Evolutionary conservation across 2,888 invertebrate genomes (phyloP), one percentile per base, ranked within the genome.

Genomic region (Stenchaetothrips biformis): DNA sequence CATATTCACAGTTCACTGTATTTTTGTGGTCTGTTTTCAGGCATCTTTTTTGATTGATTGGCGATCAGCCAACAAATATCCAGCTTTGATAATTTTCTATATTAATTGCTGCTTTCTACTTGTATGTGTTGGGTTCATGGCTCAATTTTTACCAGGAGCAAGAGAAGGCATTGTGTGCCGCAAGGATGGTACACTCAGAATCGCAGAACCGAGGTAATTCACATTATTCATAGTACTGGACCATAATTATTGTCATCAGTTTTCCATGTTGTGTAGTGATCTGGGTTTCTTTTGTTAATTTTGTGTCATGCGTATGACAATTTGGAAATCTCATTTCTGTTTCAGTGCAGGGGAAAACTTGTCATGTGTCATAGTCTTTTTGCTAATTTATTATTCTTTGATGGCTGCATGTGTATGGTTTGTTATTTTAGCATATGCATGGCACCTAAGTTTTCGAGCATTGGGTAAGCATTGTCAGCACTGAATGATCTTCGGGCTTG

Each of bases 351-450:
- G 94, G 78, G 96, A 97, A 87, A 96, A 95, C 86, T 89, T 96
- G 3, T 95, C 95, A 0, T 98, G 98, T 85, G 94, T 95, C 11
- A 81, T 96, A 9, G 94, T 96, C 25, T 98, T 98, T 87, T 92
- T 97, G 37, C 88, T 97, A 86, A 93, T 97, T 80, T 97, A 97
- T 87, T 96, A 95, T 87, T 96, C 95, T 85, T 90, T 95, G 85
- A 95, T 96, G 89, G 97, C 97, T 74, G 96, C 95, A 18, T 92
- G 95, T 87, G 94, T 95, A 79, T 98, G 98, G 98, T 97, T 97
- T 87, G 95, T 96, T 59, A 95, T 97, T 85, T 92, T 98, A 83
- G 93, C 96, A 0, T 98, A 97, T 85, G 93, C 96, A 2, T 97
- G 96, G 95, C 93, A 96, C 85, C 92, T 96, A 90, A 93, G 93